phyloP scores from a whole-genome alignment of 2,113 vertebrate species.

The Albula glossodonta region DNA sequence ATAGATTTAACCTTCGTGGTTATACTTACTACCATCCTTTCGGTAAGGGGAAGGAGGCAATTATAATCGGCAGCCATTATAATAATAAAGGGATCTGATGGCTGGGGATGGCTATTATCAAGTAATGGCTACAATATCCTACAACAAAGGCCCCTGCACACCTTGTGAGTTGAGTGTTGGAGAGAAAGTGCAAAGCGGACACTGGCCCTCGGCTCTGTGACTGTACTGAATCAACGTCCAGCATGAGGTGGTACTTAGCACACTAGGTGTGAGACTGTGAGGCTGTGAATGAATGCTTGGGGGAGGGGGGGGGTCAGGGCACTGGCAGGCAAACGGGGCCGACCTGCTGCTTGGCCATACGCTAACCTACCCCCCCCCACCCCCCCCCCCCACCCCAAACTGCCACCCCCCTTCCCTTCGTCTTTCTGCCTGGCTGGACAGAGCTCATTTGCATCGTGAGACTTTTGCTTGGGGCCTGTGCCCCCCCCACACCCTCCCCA shows the following conservation, averaged over 20 bases:
- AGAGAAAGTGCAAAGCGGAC: background rate
- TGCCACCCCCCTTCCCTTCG: slow-evolving; percentile 46
- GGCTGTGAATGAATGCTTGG: background rate
- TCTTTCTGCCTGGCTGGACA: slow-evolving; percentile 76
- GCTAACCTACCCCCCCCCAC: slow-evolving; percentile 59
- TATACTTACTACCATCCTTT: too few relatives aligned
- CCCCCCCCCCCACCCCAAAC: slow-evolving; percentile 64
- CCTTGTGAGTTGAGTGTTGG: background rate
- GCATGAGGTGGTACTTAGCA: background rate
- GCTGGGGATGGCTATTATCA: too few relatives aligned
- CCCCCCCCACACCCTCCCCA: too few relatives aligned
- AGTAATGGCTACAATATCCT: too few relatives aligned
- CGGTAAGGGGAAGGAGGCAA: too few relatives aligned
- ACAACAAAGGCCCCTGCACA: background rate
- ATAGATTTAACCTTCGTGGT: too few relatives aligned
- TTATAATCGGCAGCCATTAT: too few relatives aligned
- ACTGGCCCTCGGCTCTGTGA: too few relatives aligned
- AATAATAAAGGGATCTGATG: too few relatives aligned
- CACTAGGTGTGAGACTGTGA: background rate
- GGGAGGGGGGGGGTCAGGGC: background rate
- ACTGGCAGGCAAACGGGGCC: slow-evolving; percentile 40
- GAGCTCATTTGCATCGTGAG: slow-evolving; percentile 79
- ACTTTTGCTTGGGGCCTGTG: slow-evolving; percentile 77
- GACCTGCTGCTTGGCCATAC: slow-evolving; percentile 72
- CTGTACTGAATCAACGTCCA: background rate